phyloP scores from a whole-genome alignment of 2,797 vertebrate species.

The Malurus leucopterus region DNA sequence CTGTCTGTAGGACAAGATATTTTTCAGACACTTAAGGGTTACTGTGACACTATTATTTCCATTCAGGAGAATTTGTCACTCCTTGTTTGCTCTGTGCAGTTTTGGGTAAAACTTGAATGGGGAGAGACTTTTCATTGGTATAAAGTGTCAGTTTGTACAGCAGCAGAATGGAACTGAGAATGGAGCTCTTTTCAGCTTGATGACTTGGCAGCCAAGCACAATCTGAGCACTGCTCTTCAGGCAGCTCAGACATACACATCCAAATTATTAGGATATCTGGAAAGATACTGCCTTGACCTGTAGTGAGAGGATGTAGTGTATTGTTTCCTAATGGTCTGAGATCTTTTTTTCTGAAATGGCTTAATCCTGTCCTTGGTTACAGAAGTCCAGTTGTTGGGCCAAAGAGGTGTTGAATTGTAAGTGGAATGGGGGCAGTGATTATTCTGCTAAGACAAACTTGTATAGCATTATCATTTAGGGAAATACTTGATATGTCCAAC shows the following conservation, averaged over 20 bases:
- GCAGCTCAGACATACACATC: not conserved
- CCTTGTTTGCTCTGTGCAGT: not conserved
- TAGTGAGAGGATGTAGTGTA: not conserved
- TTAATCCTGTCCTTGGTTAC: not conserved
- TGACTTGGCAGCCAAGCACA: not conserved
- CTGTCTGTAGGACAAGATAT: not conserved
- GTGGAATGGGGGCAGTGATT: not conserved
- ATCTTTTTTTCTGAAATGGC: not conserved
- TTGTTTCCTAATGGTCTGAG: not conserved
- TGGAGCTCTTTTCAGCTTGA: not conserved
- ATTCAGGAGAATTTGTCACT: not conserved
- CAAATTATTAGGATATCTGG: not conserved
- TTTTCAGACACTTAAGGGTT: not conserved
- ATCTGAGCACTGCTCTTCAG: not conserved
- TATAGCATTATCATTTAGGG: not conserved
- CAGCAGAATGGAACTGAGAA: not conserved
- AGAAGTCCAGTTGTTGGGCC: not conserved
- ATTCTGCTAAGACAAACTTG: not conserved
- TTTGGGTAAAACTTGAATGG: not conserved
- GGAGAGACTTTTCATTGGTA: not conserved
- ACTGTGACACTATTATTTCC: not conserved
- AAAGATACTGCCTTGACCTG: not conserved
- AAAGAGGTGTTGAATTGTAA: not conserved
- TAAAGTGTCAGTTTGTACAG: not conserved
- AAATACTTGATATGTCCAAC: not conserved